A percentile compares a stretch with the other conserved stretches of the same genome.
phyloP scores from a whole-genome alignment of 2,888 invertebrate genomes.

The Entomobrya multifasciata region DNA sequence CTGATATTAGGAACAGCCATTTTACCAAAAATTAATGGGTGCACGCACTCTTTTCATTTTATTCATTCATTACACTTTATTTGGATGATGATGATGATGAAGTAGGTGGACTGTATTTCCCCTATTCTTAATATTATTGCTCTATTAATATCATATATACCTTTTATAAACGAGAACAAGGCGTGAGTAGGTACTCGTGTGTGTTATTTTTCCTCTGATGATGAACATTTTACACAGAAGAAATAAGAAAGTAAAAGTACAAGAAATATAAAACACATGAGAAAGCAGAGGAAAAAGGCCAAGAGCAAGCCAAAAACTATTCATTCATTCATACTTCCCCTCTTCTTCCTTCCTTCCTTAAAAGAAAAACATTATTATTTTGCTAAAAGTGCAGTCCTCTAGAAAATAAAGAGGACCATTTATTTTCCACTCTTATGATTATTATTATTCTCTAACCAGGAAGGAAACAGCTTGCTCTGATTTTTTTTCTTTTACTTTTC shows the following conservation, averaged over 20 bases:
- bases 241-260: too few relatives aligned
- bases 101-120: not conserved
- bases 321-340: not conserved
- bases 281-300: not conserved
- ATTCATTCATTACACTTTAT: slow-evolving; percentile 30
- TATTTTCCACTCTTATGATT: not conserved
- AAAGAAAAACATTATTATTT: slow-evolving; percentile 20
- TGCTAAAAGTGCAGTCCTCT: not conserved
- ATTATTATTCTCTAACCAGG: not conserved
- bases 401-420: not conserved
- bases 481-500: not conserved
- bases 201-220: not conserved
- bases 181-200: too few relatives aligned
- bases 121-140: slow-evolving; percentile 6
- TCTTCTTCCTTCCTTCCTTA: not conserved
- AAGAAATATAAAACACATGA: not conserved
- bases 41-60: not conserved
- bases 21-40: not conserved
- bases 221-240: too few relatives aligned
- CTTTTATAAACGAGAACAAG: too few relatives aligned
- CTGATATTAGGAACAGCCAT: not conserved
- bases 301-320: not conserved
- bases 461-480: not conserved
- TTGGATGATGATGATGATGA: slow-evolving; percentile 22
- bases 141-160: not conserved